Base-by-base conservation (phyloP, 2,888 invertebrate genomes). In the Drosophila nr. perissopoda region DNA sequence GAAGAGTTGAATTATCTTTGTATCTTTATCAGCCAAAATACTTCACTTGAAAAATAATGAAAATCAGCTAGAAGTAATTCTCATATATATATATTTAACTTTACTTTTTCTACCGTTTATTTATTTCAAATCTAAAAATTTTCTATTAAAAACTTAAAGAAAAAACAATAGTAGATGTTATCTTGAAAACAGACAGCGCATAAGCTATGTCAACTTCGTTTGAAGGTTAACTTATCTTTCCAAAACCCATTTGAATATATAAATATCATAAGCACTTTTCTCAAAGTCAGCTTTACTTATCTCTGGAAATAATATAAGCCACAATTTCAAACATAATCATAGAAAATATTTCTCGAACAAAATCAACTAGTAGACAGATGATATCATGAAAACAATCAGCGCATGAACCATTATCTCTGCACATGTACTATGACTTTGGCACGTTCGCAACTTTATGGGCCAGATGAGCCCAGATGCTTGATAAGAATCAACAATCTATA, bases 361-460 rank as follows among this genome's bases (percentile, higher is more conserved):
- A 13, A 16, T 46, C 21, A 21, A 13, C 21, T 4, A 7, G 7
- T 21, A 13, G 21, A 46, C 18, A 10, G 29, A 7, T 7, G 0
- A 51, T 68, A 48, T 62, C 46, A 25, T 33, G 25, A n/a, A 57
- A 52, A 40, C 29, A 29, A 33, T 57, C 21, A 11, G 34, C 16
- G 53, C 40, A 71, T 70, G 57, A 70, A 70, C 61, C 4, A 21
- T 42, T n/a, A 13, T 38, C 18, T 56, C 25, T 31, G 34, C 16
- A 36, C 13, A 29, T 18, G 13, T 16, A 3, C 18, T 21, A 16
- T 16, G 53, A 29, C n/a, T 53, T 65, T 51, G 72, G 56, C 75
- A 74, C 73, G 75, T 74, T 74, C 21, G 16, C 49, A 54, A 36
- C 25, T 16, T 61, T 73, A 60, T 73, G 40, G 42, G 6, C 21